Base-by-base conservation (phyloP, 2,113 vertebrate genomes). In the Tetrax tetrax region DNA sequence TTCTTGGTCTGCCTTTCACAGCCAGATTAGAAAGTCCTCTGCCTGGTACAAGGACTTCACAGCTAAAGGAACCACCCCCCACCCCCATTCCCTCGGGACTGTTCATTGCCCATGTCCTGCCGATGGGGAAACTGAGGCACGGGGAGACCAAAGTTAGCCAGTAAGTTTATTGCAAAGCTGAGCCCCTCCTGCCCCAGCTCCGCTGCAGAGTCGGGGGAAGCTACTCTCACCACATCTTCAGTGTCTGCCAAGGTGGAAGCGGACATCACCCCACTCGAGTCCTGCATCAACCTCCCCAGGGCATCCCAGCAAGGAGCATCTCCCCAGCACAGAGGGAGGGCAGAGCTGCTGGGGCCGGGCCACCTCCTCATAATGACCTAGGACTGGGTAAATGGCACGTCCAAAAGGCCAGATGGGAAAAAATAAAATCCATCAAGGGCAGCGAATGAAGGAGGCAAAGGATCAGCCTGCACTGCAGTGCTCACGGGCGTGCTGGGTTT, bases 11-110 rank as follows among this genome's bases (percentile, higher is more conserved):
- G 79, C 14, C 91, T 91, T 66, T 83, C 83, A 53, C 80, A 14
- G 77, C 27, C 14, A 29, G 48, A 92, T 72, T 95, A 85, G 80
- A 91, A 83, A 92, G 72, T 59, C 83, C 92, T 88, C 37, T 70
- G 60, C 20, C 54, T n/a, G 29, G 8, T 25, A 21, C 10, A 7
- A 45, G 27, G 45, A 27, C 15, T 38, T 6, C 14, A 6, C n/a
- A 31, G n/a, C 12, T 37, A 3, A 45, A 61, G 54, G 9, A 6
- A 5, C 24, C 21, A 25, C 4, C 14, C 14, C 33, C 24, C 13
- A 2, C 14, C 17, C n/a, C 25, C 19, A 4, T 24, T 35, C 22
- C 50, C 48, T 31, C 1, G 1, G 29, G 22, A 24, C 27, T 54
- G 22, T 31, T 64, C 59, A 22, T 2, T n/a, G 38, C 43, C 27